A percentile compares a stretch with the other conserved stretches of the same genome.
Conservation (phyloP, 2,797 vertebrate genomes). For the Spatula versicolor region DNA sequence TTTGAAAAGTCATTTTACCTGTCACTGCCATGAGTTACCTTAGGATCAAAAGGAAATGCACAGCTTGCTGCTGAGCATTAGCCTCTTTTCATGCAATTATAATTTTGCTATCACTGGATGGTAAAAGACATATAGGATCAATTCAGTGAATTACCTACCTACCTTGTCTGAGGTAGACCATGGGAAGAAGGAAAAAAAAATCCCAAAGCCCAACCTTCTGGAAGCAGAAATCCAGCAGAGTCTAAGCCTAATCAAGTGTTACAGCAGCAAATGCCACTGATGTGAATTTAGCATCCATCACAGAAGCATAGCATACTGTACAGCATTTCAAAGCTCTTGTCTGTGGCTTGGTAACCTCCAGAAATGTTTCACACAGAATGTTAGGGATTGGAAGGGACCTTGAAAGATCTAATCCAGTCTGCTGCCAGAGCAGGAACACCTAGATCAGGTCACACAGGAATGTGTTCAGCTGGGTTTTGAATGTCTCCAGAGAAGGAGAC, state of each 20-base stretch:
- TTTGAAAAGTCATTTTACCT: conserved; percentile 45
- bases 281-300: neutral
- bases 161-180: neutral
- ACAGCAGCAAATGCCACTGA: neutral
- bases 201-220: neutral
- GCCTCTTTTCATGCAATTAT: neutral
- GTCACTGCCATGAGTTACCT: neutral
- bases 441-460: too few relatives aligned
- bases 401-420: too few relatives aligned
- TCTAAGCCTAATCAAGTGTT: neutral
- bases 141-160: neutral
- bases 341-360: neutral
- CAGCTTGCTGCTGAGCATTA: conserved; percentile 3
- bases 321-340: neutral
- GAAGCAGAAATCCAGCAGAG: neutral
- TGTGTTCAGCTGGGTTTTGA: too few relatives aligned
- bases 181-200: neutral
- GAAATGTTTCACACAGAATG: neutral
- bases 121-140: neutral
- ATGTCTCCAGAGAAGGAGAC: too few relatives aligned
- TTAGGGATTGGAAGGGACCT: too few relatives aligned
- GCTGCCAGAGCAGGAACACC: too few relatives aligned
- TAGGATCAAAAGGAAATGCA: neutral
- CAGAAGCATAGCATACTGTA: neutral
- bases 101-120: neutral